Evolutionary conservation across 1,140 invertebrate species (phyloP), one percentile per base, ranked within the genome.

Genomic region (Oryctes rhinoceros): DNA sequence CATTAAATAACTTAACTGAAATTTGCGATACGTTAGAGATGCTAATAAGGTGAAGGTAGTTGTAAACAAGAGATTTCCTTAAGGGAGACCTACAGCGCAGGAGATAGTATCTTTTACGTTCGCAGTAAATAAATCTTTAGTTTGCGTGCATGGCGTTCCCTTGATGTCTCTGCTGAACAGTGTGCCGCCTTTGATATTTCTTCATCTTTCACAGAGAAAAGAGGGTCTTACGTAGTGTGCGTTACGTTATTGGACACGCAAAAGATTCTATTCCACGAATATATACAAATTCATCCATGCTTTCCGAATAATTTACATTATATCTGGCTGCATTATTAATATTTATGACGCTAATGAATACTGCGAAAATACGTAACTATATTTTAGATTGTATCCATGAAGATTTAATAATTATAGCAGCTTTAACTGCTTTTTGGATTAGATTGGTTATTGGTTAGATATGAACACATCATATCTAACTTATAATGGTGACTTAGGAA

Each of bases 61-160:
- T 76, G 18, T 76, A 76, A 76, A 48, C 75, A 48, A 7, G 20
- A 76, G 65, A 18, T 76, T 76, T 76, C 37, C 44, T 76, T 48
- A 18, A 74, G 67, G 47, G 18, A 76, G 44, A 47, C 75, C 37
- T 48, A 48, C 75, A 6, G 75, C 39, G 47, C 39, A 76, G 15
- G 75, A 76, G 75, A 76, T 76, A 49, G 39, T 37, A 76, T 76
- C 75, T 76, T 76, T 49, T 76, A 76, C 37, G 47, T 76, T 76
- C 75, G 47, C 75, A 76, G 75, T 76, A 76, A 49, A 76, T 76
- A 76, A 76, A 76, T 76, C 75, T 76, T 76, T 76, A 49, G 39
- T 76, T 76, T 76, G 75, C 75, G 75, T 76, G 75, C 37, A 20
- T 44, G 37, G 44, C 44, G 47, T 15, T 13, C 75, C 75, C 75